Evolutionary conservation across 2,113 vertebrate species (phyloP), one percentile per base, ranked within the genome.

Genomic region (Pluvianellus socialis): DNA sequence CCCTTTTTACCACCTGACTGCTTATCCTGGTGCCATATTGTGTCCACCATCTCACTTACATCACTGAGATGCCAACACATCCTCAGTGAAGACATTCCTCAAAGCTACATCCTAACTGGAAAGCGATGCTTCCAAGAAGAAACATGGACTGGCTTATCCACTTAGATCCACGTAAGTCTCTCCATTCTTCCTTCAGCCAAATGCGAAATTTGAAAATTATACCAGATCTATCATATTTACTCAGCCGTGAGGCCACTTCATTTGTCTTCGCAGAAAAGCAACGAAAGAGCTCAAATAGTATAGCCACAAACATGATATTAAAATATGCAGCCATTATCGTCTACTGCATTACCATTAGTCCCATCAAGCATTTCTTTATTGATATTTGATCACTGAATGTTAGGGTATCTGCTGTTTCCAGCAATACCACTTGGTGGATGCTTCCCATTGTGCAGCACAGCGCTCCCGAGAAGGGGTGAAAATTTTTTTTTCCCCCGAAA

Each of bases 401-500:
- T 32, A 86, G 32, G 12, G 16, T 65, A 45, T 23, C 58, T 53
- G 33, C 30, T 85, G 38, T 72, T 85, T 75, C 49, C 95, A 91
- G 80, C 32, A 44, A 20, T 4, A 90, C 18, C 38, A 33, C n/a
- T 89, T 45, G 73, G 56, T 17, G 27, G 52, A 55, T 80, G 50
- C 38, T 61, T 84, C 66, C 73, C 66, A 73, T 38, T 82, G 20
- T 7, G n/a, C 49, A 65, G 63, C 38, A 73, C 32, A 24, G 11
- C 20, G 56, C 53, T 85, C 58, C n/a, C 0, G 0, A n/a, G 42
- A 14, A 77, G 47, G 65, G 26, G 45, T 17, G 45, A 68, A 21
- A 9, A 4, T 56, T 44, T 65, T 59, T 42, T 21, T 1, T 38
- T 38, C 38, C 52, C 68, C 24, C 32, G 30, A 58, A 76, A 92